Evolutionary conservation across 1,140 invertebrate genomes (phyloP).

Genomic region (Diuraphis noxia): DNA sequence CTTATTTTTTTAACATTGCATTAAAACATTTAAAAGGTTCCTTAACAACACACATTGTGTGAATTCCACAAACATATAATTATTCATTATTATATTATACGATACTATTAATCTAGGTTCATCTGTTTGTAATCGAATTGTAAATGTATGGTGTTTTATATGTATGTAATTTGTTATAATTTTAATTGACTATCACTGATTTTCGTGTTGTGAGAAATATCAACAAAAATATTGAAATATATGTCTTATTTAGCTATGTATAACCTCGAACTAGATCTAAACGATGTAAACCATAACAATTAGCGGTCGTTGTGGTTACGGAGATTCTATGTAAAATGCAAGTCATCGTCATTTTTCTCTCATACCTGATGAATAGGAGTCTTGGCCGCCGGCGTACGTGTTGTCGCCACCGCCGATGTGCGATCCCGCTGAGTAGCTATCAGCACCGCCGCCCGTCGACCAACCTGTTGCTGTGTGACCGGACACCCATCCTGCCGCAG

Average conservation of each 20-base stretch:
- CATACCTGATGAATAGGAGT: slow-evolving; percentile 36
- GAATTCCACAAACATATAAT: neutral
- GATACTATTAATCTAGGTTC: too few species aligned
- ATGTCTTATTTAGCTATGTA: neutral
- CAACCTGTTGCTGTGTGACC: slow-evolving; percentile 55
- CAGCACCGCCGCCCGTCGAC: slow-evolving; percentile 54
- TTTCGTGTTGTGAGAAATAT: neutral
- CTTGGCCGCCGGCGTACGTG: slow-evolving; percentile 51
- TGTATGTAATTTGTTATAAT: neutral
- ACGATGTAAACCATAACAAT: neutral
- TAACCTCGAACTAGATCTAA: neutral
- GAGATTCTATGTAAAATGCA: neutral
- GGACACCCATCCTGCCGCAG: slow-evolving; percentile 54
- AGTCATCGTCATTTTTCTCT: neutral
- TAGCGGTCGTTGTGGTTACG: neutral
- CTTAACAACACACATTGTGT: neutral
- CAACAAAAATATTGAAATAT: neutral
- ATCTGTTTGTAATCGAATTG: neutral
- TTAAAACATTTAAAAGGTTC: too few species aligned
- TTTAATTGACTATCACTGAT: neutral
- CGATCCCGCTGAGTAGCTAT: slow-evolving; percentile 53
- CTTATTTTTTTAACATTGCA: neutral
- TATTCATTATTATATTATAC: neutral
- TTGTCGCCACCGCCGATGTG: slow-evolving; percentile 50
- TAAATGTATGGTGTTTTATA: neutral